phyloP scores from a whole-genome alignment of 1,140 invertebrate species.

The Drosophila serrata region DNA sequence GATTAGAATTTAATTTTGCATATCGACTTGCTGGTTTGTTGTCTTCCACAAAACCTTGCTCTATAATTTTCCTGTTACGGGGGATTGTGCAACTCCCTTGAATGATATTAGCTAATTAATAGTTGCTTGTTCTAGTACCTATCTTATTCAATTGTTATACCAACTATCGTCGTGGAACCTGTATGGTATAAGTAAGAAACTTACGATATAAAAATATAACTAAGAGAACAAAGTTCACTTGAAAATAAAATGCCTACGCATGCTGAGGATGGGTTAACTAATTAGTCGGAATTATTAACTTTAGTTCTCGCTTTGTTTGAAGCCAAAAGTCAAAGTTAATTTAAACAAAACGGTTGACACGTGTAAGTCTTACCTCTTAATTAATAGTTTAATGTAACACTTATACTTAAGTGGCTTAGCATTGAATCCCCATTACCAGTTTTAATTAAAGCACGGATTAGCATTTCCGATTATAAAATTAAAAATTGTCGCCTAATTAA shows the following conservation, averaged over 20 bases:
- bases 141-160: background rate
- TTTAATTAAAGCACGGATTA: background rate
- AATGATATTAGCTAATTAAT: background rate
- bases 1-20: slow-evolving; percentile 1
- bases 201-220: slow-evolving; percentile 16
- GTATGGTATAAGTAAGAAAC: slow-evolving; percentile 4
- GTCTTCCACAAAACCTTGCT: background rate
- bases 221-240: slow-evolving; percentile 10
- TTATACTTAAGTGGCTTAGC: background rate
- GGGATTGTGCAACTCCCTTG: background rate
- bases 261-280: slow-evolving; percentile 18
- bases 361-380: background rate
- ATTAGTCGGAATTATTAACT: background rate
- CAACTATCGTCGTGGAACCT: slow-evolving; percentile 2
- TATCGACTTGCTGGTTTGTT: background rate
- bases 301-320: background rate
- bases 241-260: slow-evolving; percentile 10
- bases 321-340: background rate
- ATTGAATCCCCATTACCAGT: background rate
- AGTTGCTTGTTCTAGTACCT: background rate
- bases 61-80: background rate
- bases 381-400: slow-evolving; percentile 13
- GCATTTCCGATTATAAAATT: too few species aligned
- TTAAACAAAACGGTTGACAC: slow-evolving; percentile 4
- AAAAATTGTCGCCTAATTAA: background rate